phyloP scores from a whole-genome alignment of 2,797 vertebrate genomes.

The Darevskia mixta region DNA sequence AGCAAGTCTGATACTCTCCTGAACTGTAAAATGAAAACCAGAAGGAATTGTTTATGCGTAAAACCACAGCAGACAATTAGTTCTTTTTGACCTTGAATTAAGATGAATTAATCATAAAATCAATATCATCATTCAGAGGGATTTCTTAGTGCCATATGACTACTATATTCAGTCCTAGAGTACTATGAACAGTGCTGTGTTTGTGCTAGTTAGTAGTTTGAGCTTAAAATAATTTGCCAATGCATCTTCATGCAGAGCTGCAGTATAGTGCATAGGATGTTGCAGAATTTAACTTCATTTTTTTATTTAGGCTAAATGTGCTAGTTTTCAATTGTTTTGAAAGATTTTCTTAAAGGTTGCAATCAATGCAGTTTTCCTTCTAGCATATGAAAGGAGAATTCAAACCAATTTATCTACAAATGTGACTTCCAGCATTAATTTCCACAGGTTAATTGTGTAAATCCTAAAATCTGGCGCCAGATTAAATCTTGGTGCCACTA shows the following conservation, averaged over 20 bases:
- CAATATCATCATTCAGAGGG: neutral
- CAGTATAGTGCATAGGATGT: neutral
- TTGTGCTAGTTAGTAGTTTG: neutral
- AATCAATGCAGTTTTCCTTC: neutral
- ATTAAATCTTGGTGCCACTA: neutral
- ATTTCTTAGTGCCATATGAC: neutral
- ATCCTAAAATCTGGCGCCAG: neutral
- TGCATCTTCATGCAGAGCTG: neutral
- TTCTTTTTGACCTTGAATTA: neutral
- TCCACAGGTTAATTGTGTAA: neutral
- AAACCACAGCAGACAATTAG: neutral
- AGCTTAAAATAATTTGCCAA: neutral
- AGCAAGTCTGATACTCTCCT: neutral
- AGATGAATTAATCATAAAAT: conserved; percentile 21
- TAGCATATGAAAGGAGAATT: neutral
- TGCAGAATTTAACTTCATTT: neutral
- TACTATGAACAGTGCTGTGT: neutral
- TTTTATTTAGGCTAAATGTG: neutral
- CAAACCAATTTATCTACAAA: neutral
- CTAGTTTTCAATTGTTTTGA: neutral
- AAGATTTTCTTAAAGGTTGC: neutral
- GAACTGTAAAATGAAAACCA: conserved; percentile 1
- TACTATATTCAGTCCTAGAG: neutral
- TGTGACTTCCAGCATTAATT: neutral
- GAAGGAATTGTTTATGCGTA: neutral